Evolutionary conservation across 2,888 invertebrate genomes (phyloP).

Genomic region (Proisotoma minuta): DNA sequence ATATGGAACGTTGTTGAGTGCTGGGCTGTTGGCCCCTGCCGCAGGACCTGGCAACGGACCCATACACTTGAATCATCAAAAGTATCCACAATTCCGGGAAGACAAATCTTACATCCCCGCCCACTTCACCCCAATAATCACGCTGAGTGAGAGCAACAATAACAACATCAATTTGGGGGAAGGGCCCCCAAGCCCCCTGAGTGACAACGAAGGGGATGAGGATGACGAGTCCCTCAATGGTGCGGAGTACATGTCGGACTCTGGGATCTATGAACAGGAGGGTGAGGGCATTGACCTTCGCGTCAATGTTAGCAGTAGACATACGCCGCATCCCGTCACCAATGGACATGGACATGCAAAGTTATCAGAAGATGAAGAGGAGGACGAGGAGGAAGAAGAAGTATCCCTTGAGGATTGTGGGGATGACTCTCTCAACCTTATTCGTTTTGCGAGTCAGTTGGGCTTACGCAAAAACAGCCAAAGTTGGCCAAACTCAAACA

Average conservation of each 20-base stretch:
- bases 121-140: constrained; percentile 46
- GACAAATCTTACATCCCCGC: constrained; percentile 40
- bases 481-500: constrained; percentile 24
- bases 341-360: constrained; percentile 15
- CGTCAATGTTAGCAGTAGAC: constrained; percentile 36
- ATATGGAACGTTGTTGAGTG: constrained; percentile 30
- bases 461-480: constrained; percentile 19
- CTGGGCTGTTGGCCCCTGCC: constrained; percentile 28
- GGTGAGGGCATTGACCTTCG: constrained; percentile 46
- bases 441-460: constrained; percentile 23
- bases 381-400: constrained; percentile 29
- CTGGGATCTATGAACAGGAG: constrained; percentile 44
- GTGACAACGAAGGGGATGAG: constrained; percentile 39
- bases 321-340: constrained; percentile 18
- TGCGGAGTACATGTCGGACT: constrained; percentile 39
- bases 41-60: constrained; percentile 4
- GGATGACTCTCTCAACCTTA: constrained; percentile 23
- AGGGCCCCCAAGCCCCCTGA: constrained; percentile 36
- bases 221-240: constrained; percentile 38
- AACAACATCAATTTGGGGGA: constrained; percentile 35
- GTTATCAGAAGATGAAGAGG: constrained; percentile 26
- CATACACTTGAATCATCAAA: constrained; percentile 21
- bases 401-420: constrained; percentile 19
- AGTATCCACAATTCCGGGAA: constrained; percentile 33
- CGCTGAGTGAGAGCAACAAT: constrained; percentile 45